These are phyloP conservation scores for Chascanopsetta lugubris DNA, from an alignment of 2,113 vertebrate genomes.

Conservation along the genomic window DNA sequence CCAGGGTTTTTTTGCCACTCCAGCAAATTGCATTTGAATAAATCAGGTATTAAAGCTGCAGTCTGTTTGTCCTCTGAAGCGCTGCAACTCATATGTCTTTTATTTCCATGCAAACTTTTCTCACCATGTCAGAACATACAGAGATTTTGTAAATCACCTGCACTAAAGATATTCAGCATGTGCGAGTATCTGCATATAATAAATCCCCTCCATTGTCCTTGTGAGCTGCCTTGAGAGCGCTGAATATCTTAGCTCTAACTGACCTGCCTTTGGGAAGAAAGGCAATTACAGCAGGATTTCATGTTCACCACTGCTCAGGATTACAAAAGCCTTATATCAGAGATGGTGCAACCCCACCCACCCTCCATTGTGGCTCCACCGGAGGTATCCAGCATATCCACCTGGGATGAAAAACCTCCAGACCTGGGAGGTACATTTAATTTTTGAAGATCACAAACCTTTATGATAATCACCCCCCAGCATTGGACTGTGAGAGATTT, in stretches of 20 bases:
- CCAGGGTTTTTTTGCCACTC: background rate
- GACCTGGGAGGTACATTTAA: conserved; percentile 70
- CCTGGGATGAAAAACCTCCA: conserved; percentile 60
- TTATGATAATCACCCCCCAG: conserved; percentile 70
- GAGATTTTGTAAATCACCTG: conserved; percentile 52
- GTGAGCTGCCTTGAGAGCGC: conserved; percentile 59
- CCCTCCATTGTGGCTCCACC: conserved; percentile 63
- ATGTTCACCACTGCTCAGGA: conserved; percentile 71
- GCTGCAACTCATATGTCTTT: conserved; percentile 16
- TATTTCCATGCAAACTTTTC: conserved; percentile 17
- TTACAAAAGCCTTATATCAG: conserved; percentile 74
- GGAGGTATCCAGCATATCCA: conserved; percentile 49
- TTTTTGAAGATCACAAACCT: conserved; percentile 73
- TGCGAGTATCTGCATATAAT: conserved; percentile 59
- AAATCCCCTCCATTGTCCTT: conserved; percentile 75
- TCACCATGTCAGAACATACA: background rate
- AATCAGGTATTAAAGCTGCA: background rate
- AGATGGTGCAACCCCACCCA: conserved; percentile 60
- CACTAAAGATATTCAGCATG: conserved; percentile 64
- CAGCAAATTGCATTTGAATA: background rate
- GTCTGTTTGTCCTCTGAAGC: conserved; percentile 34
- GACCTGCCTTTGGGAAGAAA: conserved; percentile 68
- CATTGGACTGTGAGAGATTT: conserved; percentile 56
- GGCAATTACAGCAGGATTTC: conserved; percentile 80
- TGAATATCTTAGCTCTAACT: conserved; percentile 60